Evolutionary conservation across 2,888 invertebrate genomes (phyloP), one percentile per base, ranked within the genome.

Genomic region (Drosophila paracracens): DNA sequence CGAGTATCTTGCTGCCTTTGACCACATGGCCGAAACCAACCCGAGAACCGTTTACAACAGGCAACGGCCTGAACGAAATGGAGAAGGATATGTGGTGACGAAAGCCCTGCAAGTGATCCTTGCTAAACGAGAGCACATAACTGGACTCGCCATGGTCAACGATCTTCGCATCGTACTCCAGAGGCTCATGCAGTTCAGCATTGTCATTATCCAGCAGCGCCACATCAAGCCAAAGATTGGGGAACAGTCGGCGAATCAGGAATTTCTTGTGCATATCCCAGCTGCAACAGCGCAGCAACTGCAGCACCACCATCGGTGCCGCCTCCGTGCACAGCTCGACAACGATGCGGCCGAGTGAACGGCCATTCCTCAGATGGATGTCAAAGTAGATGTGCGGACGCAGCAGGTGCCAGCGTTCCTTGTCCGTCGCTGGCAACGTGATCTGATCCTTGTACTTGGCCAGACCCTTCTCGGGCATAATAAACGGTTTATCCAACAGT

Each of bases 1-100:
- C 82, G 18, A 91, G 69, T 1, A 90, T 83, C 33, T 82, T 88
- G 40, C 70, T 36, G 16, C 91, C 91, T 35, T 81, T 86, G 13
- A 91, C 54, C 0, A 92, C 76, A 36, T 82, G 80, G 0, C 92
- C 92, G 31, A 92, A 91, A 6, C 88, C 92, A 8, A 91, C 74
- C 1, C 91, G 82, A 5, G 76, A 63, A 0, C 90, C 91, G 51
- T 92, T 91, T 11, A 87, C 72, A 1, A 88, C 76, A 1, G 61
- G 59, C 2, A 92, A 52, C 1, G 89, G 91, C 38, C 83, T 88
- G 53, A 91, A 92, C 6, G 91, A 91, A n/a, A 92, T 70, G 40
- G 89, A 76, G 27, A 91, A 91, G 16, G 71, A 56, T 5, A 90
- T 31, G 6, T 74, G 43, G 1, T 74, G 52, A 4, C 31, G 10